Evolutionary conservation across 2,888 invertebrate species (phyloP).

Genomic region (Cephus spinipes): DNA sequence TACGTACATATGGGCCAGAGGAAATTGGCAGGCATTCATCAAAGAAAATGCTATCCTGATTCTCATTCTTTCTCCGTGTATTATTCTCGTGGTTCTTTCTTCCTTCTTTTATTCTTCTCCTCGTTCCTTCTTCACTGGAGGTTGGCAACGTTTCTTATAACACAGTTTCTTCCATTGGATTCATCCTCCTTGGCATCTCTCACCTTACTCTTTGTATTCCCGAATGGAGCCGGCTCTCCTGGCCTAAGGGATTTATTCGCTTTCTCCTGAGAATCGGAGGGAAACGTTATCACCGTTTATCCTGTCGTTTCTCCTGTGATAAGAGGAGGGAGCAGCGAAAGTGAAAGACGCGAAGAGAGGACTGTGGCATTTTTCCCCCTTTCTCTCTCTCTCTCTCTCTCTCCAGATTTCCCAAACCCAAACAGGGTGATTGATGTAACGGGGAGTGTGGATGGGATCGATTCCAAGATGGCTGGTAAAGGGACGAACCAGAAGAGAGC

Average conservation of each 20-base stretch:
- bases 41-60: background rate
- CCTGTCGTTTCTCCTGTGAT: constrained; percentile 23
- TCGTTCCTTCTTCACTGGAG: background rate
- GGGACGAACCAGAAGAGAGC: too few relatives aligned
- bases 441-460: constrained; percentile 23
- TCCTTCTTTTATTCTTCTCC: background rate
- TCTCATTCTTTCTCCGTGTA: background rate
- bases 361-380: background rate
- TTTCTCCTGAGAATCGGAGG: background rate
- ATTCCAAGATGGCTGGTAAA: constrained; percentile 14
- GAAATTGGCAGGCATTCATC: constrained; percentile 5
- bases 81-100: background rate
- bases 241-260: background rate
- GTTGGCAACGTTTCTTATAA: background rate
- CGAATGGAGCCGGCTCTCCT: background rate
- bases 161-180: background rate
- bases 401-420: constrained; percentile 19
- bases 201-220: constrained; percentile 19
- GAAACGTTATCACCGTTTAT: constrained; percentile 13
- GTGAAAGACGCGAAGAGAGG: background rate
- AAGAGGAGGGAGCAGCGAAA: constrained; percentile 15
- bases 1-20: background rate
- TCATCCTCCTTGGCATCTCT: constrained; percentile 8
- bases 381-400: background rate
- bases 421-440: constrained; percentile 34